A percentile compares a stretch with the other conserved stretches of the same genome.
Evolutionary conservation across 2,888 invertebrate genomes (phyloP).

Genomic region (Pammene fasciana): DNA sequence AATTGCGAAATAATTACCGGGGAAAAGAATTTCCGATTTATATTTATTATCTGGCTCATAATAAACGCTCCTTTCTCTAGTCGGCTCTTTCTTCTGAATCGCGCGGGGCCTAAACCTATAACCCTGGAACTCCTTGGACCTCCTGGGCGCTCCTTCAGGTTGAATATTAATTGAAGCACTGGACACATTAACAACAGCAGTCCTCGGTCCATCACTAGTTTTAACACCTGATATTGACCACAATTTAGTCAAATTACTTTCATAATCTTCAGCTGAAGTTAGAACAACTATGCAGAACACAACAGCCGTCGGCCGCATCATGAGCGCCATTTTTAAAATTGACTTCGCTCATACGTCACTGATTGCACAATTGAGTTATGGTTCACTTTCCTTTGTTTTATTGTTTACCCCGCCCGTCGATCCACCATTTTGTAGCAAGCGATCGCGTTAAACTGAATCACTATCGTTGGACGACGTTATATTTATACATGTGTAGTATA

Average conservation of each 20-base stretch:
- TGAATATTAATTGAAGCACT: slow-evolving; percentile 70
- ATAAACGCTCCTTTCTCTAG: slow-evolving; percentile 64
- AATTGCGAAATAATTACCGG: slow-evolving; percentile 79
- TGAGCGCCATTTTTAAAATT: slow-evolving; percentile 57
- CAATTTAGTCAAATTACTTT: slow-evolving; percentile 67
- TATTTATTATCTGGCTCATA: slow-evolving; percentile 64
- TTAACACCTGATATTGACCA: slow-evolving; percentile 66
- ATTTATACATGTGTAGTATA: slow-evolving; percentile 80
- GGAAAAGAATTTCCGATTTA: slow-evolving; percentile 73
- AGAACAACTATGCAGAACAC: slow-evolving; percentile 64
- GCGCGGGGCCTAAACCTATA: slow-evolving; percentile 73
- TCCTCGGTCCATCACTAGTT: slow-evolving; percentile 61
- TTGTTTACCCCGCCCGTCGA: slow-evolving; percentile 59
- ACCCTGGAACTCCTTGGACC: slow-evolving; percentile 53
- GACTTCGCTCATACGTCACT: slow-evolving; percentile 53
- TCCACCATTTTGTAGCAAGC: slow-evolving; percentile 79
- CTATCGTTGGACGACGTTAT: slow-evolving; percentile 70
- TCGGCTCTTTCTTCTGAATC: slow-evolving; percentile 58
- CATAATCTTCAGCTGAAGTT: slow-evolving; percentile 60
- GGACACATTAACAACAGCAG: slow-evolving; percentile 66
- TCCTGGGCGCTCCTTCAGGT: slow-evolving; percentile 50
- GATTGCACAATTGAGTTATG: slow-evolving; percentile 57
- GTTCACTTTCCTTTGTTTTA: slow-evolving; percentile 68
- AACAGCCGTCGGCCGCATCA: slow-evolving; percentile 58
- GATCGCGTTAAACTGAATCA: slow-evolving; percentile 81